Conservation (phyloP, 2,888 invertebrate species). For the Fragum sueziense region DNA sequence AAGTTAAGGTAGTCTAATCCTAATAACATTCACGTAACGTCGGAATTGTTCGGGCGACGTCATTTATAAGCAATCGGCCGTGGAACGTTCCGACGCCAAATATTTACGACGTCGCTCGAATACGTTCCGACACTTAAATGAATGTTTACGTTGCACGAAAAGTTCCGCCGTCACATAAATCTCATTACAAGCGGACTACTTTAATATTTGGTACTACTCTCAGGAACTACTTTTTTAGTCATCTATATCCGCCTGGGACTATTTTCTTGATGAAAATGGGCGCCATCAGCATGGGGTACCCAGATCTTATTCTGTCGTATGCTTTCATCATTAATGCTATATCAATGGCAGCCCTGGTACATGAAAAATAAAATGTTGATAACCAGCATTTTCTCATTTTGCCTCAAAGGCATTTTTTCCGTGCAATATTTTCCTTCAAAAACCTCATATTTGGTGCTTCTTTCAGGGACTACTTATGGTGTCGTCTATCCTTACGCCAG, state of each 20-base stretch:
- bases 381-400: no score
- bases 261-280: slow-evolving; percentile 88
- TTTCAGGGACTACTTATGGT: slow-evolving; percentile 71
- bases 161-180: no score
- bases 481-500: slow-evolving; percentile 98
- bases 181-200: no score
- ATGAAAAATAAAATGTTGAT: background rate
- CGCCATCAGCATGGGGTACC: slow-evolving; percentile 72
- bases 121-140: no score
- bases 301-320: slow-evolving; percentile 83
- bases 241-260: slow-evolving; percentile 95
- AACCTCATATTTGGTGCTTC: background rate
- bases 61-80: no score
- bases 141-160: no score
- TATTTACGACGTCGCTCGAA: no score
- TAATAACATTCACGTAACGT: no score
- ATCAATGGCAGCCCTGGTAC: slow-evolving; percentile 73
- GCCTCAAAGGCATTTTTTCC: background rate
- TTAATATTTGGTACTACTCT: background rate
- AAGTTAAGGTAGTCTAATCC: no score
- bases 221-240: slow-evolving; percentile 84
- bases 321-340: slow-evolving; percentile 84
- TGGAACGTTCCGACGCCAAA: no score
- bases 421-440: background rate
- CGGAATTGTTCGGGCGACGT: no score